These are phyloP conservation scores for Epistrophe grossulariae DNA, from an alignment of 2,888 invertebrate species.

Conservation along the genomic window DNA sequence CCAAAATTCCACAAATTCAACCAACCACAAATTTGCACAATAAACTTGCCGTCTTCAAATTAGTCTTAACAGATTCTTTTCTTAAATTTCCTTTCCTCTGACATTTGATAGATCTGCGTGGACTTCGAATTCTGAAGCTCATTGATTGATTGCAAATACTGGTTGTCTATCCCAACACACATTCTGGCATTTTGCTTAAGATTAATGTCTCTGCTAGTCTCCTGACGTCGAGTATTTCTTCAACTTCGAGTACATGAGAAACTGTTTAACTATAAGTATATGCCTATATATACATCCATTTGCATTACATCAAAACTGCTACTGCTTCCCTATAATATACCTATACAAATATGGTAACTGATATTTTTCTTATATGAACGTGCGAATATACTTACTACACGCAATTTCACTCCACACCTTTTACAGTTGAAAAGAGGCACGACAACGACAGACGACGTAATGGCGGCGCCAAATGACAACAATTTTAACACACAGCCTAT, in stretches of 20 bases:
- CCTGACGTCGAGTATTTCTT: background rate
- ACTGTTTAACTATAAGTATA: constrained; percentile 3
- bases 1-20: background rate
- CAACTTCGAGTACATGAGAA: background rate
- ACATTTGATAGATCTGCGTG: constrained; percentile 56
- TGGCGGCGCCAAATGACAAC: constrained; percentile 53
- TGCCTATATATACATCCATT: constrained; percentile 4
- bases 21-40: background rate
- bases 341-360: constrained; percentile 20
- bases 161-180: constrained; percentile 16
- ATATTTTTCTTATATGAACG: constrained; percentile 16
- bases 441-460: background rate
- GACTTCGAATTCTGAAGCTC: constrained; percentile 8
- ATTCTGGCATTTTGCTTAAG: constrained; percentile 31
- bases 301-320: constrained; percentile 34
- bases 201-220: constrained; percentile 30
- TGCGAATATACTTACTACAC: constrained; percentile 5
- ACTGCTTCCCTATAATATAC: background rate
- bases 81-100: constrained; percentile 34
- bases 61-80: constrained; percentile 58
- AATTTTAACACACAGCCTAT: constrained; percentile 12
- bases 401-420: constrained; percentile 59
- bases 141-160: constrained; percentile 53
- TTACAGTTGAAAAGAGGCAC: constrained; percentile 26
- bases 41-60: constrained; percentile 13